Evolutionary conservation across 2,797 vertebrate species (phyloP).

Genomic region (Zenarchopterus dispar): DNA sequence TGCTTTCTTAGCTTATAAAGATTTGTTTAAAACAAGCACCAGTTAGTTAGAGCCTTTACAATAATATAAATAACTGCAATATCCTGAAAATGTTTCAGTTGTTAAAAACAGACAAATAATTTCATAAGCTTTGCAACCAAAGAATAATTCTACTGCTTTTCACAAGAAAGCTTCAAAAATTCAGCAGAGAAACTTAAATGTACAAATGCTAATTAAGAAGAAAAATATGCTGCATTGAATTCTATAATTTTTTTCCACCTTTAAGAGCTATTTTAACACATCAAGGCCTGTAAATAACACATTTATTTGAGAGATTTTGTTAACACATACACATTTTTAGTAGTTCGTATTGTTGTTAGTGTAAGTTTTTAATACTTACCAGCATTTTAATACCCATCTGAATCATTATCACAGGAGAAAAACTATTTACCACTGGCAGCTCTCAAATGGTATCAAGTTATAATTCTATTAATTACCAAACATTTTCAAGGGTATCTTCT

Average conservation of each 20-base stretch:
- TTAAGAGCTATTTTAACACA: constrained; percentile 3
- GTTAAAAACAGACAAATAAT: neutral
- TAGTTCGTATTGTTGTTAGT: no score
- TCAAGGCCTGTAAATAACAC: constrained; percentile 16
- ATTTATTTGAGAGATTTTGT: neutral
- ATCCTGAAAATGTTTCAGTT: neutral
- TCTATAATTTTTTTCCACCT: neutral
- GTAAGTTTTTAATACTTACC: no score
- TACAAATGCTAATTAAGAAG: constrained; percentile 9
- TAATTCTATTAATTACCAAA: constrained; percentile 33
- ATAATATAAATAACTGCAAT: neutral
- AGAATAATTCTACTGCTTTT: neutral
- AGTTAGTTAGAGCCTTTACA: no score
- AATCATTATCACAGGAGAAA: neutral
- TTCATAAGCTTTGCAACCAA: constrained; percentile 1
- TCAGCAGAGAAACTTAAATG: neutral
- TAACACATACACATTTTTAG: neutral
- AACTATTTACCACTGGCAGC: no score
- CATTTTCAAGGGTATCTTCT: neutral
- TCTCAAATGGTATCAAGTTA: no score
- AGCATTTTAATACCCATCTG: neutral
- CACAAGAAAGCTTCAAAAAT: neutral
- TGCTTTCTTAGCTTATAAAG: no score
- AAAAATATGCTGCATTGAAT: neutral
- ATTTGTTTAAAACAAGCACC: no score